phyloP scores from a whole-genome alignment of 2,888 invertebrate species.

The Phengaris arion region DNA sequence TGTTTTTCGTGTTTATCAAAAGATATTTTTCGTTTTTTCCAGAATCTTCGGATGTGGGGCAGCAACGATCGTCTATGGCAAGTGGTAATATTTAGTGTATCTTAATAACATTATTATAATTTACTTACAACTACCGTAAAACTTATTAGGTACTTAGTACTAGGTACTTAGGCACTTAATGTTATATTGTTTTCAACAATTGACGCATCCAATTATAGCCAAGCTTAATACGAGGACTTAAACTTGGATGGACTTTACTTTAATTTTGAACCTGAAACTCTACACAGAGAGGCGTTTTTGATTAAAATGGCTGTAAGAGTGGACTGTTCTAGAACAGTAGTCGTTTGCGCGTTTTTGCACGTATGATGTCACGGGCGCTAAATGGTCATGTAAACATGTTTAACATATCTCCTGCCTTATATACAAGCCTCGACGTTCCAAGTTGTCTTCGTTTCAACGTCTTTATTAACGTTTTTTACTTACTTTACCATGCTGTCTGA shows the following conservation, averaged over 20 bases:
- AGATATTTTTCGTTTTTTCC: not conserved
- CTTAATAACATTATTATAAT: not conserved
- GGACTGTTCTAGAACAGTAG: not conserved
- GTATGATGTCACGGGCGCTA: slow-evolving; percentile 51
- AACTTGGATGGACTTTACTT: too few relatives aligned
- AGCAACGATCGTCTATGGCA: not conserved
- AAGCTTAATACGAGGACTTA: too few relatives aligned
- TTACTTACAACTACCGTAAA: not conserved
- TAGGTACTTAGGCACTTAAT: too few relatives aligned
- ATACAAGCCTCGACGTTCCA: slow-evolving; percentile 28
- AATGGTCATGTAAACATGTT: slow-evolving; percentile 49
- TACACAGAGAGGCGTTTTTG: too few relatives aligned
- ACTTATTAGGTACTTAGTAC: too few relatives aligned
- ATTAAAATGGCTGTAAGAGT: not conserved
- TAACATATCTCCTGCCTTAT: slow-evolving; percentile 39
- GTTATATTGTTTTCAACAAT: too few relatives aligned
- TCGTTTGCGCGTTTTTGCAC: slow-evolving; percentile 51
- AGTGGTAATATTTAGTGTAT: not conserved
- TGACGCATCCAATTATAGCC: too few relatives aligned
- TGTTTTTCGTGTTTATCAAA: not conserved
- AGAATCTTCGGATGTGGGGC: not conserved
- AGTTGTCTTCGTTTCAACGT: slow-evolving; percentile 29
- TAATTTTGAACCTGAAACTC: too few relatives aligned
- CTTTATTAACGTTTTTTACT: not conserved
- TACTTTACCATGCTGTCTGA: not conserved